These are phyloP conservation scores for Chelonus formosanus DNA, from an alignment of 2,888 invertebrate species.

Conservation along the genomic window DNA sequence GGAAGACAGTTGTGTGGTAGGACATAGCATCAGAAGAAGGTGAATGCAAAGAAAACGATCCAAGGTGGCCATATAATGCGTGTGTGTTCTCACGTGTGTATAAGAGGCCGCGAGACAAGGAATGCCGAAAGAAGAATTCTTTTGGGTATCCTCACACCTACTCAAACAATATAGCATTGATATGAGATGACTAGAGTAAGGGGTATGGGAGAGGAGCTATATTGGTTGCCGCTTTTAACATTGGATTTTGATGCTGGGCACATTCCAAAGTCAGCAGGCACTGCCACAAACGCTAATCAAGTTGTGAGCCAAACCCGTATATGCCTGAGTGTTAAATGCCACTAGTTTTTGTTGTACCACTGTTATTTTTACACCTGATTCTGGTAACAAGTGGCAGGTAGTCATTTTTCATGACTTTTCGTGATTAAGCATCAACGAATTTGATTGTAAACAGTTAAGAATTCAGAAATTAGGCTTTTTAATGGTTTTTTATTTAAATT, in stretches of 20 bases:
- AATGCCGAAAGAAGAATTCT: slow-evolving; percentile 35
- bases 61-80: slow-evolving; percentile 3
- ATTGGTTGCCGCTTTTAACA: too few species aligned
- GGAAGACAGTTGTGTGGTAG: slow-evolving; percentile 19
- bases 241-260: neutral
- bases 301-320: slow-evolving; percentile 12
- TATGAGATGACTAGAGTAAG: too few species aligned
- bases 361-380: too few species aligned
- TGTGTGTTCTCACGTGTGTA: neutral
- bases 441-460: too few species aligned
- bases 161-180: neutral
- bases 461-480: too few species aligned
- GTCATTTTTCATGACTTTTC: too few species aligned
- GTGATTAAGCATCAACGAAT: too few species aligned
- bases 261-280: slow-evolving; percentile 22
- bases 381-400: too few species aligned
- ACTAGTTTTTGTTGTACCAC: too few species aligned
- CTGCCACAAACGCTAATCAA: slow-evolving; percentile 21
- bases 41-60: slow-evolving; percentile 27
- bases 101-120: slow-evolving; percentile 20
- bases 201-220: too few species aligned
- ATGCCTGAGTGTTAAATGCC: too few species aligned
- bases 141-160: slow-evolving; percentile 27
- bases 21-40: slow-evolving; percentile 16
- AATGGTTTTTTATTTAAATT: too few species aligned